Base-by-base conservation (phyloP, 2,888 invertebrate genomes). In the Sipunculus nudus region DNA sequence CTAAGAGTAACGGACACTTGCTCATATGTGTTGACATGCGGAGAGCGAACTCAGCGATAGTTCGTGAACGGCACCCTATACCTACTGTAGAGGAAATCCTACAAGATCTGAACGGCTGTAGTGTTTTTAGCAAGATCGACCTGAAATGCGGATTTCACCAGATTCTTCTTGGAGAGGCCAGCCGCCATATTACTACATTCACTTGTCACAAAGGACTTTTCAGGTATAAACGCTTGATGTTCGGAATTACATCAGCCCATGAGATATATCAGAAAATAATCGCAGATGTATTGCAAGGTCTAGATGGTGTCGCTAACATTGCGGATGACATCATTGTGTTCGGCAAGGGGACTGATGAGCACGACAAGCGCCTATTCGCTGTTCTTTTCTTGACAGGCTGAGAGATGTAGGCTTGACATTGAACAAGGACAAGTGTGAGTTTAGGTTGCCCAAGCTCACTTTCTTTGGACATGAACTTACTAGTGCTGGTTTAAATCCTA, bases 21-120 rank as follows among this genome's bases (percentile, higher is more conserved):
- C 19, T 68, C 25, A 38, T 68, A 3, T 68, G 67, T 48, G 58
- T 71, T 0, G 68, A 70, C 32, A 70, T 68, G 68, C 29, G 66
- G 28, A 40, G 16, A 31, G 53, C 26, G 16, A 53, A 28, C n/a
- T 6, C n/a, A 26, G 41, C 53, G 28, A 1, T 3, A 1, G n/a
- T 23, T 10, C 6, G 52, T 10, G 46, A 6, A n/a, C 19, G 46
- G 6, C 16, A 25, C 38, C 41, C 32, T 57, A 45, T 43, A n/a
- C 57, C 59, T n/a, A 28, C 50, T 13, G 21, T 43, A 5, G 59
- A 59, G 6, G 48, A 52, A 29, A 39, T 53, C 4, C 26, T 56
- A 8, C 38, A 52, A 3, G 32, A 55, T n/a, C 1, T 0, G 13
- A 31, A 16, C 19, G 48, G 29, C 10, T 25, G 23, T 16, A 58